Base-by-base conservation (phyloP, 2,888 invertebrate species). In the Ditylenchus weischeri region DNA sequence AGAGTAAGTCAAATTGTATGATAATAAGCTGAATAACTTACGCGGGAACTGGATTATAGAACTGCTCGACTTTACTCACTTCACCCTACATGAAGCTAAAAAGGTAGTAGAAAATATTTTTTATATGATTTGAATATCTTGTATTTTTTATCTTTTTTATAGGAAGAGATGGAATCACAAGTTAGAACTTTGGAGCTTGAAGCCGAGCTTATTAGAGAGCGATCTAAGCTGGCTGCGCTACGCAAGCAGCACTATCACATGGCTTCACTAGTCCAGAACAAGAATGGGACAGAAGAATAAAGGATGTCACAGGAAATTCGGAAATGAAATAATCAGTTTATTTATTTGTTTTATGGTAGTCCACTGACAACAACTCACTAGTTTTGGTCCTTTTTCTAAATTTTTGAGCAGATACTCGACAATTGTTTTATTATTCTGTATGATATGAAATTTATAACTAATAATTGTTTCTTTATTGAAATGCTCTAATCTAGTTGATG, bases 51-150 rank as follows among this genome's bases (percentile, higher is more conserved):
- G 43, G 43, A 47, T 57, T 69, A 18, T 57, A 76, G 72, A 75
- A 69, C 64, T 72, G 13, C 87, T 93, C 76, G 95, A 98, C 85
- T 90, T 95, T 79, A 89, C 90, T 2, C 89, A 91, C 75, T 85
- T 98, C 72, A 90, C 91, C 54, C 87, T 95, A 72, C 95, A 95
- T 84, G 93, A 93, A 84, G 91, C 94, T 1, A 94, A 98, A 83
- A 89, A 91, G 49, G 43, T 43, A 43, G 3, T 10, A 2, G 15
- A 8, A 8, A 43, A 43, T 43, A 15, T 29, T 29, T 29, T 29
- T 5, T 29, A 29, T 5, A 29, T 29, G 29, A 29, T 4, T 29
- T 29, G 29, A 43, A 43, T 43, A 15, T 2, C 15, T 43, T 13
- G 43, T 8, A 43, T 13, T 43, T 43, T 10, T 13, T 15, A n/a